Conservation (phyloP, 2,113 vertebrate species). For the Sebastes fasciatus region DNA sequence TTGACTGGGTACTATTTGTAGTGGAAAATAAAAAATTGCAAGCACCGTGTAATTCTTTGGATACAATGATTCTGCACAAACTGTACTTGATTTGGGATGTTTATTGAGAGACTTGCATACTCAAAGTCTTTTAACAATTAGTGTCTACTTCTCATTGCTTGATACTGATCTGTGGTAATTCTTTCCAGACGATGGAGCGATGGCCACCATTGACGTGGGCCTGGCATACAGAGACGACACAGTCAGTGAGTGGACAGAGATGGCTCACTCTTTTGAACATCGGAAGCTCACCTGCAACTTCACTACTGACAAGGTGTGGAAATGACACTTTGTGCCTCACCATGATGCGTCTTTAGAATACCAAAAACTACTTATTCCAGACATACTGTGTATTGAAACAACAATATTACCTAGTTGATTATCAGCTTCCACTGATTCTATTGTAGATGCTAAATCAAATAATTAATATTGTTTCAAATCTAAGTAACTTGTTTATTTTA, state of each 20-base stretch:
- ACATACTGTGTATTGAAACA: not conserved
- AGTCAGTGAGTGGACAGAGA: slow-evolving; percentile 90
- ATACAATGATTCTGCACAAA: not conserved
- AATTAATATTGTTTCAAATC: not conserved
- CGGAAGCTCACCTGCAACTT: slow-evolving; percentile 94
- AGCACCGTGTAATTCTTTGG: too few relatives aligned
- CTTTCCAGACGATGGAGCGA: slow-evolving; percentile 87
- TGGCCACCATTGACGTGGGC: slow-evolving; percentile 91
- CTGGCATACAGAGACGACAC: slow-evolving; percentile 92
- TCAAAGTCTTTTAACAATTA: not conserved
- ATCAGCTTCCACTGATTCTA: not conserved
- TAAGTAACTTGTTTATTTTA: not conserved
- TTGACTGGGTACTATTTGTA: not conserved
- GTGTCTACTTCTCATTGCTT: not conserved
- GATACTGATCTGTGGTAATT: not conserved
- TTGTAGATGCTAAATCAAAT: not conserved
- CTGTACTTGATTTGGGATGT: not conserved
- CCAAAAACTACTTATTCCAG: not conserved
- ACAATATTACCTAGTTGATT: not conserved
- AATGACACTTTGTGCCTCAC: not conserved
- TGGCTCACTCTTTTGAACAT: slow-evolving; percentile 91
- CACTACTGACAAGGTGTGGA: slow-evolving; percentile 87
- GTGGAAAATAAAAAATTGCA: not conserved
- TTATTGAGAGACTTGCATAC: not conserved
- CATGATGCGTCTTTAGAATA: not conserved